Evolutionary conservation across 2,113 vertebrate species (phyloP).

Genomic region (Callocephalon fimbriatum): DNA sequence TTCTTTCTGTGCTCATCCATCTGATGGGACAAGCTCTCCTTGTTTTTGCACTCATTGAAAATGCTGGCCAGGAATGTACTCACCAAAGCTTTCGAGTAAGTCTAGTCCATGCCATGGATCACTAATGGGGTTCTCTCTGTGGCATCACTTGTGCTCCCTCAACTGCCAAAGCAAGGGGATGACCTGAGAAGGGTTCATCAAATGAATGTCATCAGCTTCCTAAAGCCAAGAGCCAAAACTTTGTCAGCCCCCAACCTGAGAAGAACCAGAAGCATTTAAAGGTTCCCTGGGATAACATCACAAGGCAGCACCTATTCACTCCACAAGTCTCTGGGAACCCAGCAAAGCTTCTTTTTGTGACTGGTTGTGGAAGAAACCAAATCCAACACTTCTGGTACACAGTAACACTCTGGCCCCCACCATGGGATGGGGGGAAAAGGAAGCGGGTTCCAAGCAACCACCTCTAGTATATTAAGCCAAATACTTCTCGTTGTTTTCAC

Average conservation of each 20-base stretch:
- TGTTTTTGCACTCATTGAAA: background rate
- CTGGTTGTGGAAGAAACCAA: background rate
- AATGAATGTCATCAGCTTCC: background rate
- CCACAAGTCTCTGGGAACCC: background rate
- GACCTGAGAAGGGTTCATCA: background rate
- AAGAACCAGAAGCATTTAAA: background rate
- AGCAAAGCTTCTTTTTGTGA: background rate
- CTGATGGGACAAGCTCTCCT: background rate
- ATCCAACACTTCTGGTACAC: background rate
- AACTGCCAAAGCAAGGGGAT: background rate
- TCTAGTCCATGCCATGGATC: background rate
- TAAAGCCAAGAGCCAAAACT: background rate
- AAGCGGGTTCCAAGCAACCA: background rate
- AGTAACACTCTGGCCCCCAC: background rate
- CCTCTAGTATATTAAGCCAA: background rate
- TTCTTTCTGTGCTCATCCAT: background rate
- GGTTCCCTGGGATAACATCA: background rate
- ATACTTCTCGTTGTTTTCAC: background rate
- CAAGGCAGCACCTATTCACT: background rate
- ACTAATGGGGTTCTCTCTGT: rapidly evolving
- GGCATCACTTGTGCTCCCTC: background rate
- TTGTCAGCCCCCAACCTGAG: background rate
- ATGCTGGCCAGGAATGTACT: background rate
- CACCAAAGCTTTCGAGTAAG: background rate
- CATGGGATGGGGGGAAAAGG: background rate